These are phyloP conservation scores for Tetramorium parvispinum DNA, from an alignment of 1,140 invertebrate species.

Conservation along the genomic window DNA sequence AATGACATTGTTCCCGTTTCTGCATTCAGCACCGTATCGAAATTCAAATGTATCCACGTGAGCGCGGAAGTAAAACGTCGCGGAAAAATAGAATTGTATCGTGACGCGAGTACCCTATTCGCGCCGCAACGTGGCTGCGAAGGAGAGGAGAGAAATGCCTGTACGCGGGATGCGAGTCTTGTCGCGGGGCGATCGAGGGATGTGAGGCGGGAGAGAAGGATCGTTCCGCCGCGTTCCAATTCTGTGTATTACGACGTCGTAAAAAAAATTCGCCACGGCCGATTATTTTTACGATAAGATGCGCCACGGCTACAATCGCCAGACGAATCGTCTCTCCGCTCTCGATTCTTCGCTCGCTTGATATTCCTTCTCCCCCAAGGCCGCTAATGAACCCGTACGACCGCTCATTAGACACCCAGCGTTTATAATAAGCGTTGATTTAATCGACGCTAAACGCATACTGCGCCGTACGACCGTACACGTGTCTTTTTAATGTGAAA, in stretches of 20 bases:
- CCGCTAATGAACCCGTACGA: slow-evolving; percentile 64
- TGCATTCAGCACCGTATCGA: neutral
- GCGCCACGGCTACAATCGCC: neutral
- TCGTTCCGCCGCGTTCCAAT: slow-evolving; percentile 13
- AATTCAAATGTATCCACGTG: neutral
- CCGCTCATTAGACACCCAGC: slow-evolving; percentile 62
- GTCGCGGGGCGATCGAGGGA: neutral
- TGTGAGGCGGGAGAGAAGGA: neutral
- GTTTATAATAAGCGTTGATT: slow-evolving; percentile 65
- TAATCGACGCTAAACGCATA: slow-evolving; percentile 32
- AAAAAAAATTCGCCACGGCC: slow-evolving; percentile 39
- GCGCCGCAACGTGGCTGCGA: neutral
- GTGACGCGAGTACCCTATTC: neutral
- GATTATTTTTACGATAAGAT: slow-evolving; percentile 40
- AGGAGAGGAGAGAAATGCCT: neutral
- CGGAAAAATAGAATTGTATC: slow-evolving; percentile 7
- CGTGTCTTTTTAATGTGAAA: slow-evolving; percentile 16
- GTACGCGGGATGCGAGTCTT: neutral
- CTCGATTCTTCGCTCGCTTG: slow-evolving; percentile 20
- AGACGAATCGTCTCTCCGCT: slow-evolving; percentile 37
- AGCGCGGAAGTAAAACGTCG: neutral
- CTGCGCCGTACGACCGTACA: slow-evolving; percentile 26
- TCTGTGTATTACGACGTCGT: slow-evolving; percentile 45
- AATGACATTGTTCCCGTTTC: neutral
- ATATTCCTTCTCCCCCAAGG: slow-evolving; percentile 40